These are phyloP conservation scores for Drosophila grimshawi DNA, from an alignment of 1,140 invertebrate species.

Conservation along the genomic window DNA sequence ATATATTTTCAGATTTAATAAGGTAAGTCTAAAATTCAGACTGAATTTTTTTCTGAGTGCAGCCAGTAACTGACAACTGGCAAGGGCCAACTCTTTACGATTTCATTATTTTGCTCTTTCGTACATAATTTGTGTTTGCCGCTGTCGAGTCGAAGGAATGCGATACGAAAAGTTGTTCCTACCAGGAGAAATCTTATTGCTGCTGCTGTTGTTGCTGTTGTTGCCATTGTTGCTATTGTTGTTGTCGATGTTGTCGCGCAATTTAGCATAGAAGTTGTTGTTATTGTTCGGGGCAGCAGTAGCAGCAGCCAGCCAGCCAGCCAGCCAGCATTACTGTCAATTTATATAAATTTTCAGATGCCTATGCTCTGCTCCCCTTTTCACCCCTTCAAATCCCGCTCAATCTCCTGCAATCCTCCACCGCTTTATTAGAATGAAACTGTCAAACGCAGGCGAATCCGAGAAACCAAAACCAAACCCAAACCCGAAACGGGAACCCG, in stretches of 20 bases:
- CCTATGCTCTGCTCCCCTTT: not conserved
- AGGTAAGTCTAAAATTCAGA: too few species aligned
- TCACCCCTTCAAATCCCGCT: not conserved
- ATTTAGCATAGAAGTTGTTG: constrained; percentile 63
- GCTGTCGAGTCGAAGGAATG: constrained; percentile 57
- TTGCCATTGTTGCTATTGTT: constrained; percentile 1
- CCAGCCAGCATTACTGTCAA: constrained; percentile 76
- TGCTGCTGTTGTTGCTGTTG: constrained; percentile 2
- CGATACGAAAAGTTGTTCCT: constrained; percentile 53
- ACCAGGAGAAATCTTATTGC: not conserved
- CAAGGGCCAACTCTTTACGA: constrained; percentile 73
- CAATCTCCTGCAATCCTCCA: not conserved
- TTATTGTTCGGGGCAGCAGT: constrained; percentile 41
- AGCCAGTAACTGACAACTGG: too few species aligned
- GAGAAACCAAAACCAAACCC: constrained; percentile 6
- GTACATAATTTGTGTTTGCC: constrained; percentile 69
- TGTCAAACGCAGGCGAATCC: constrained; percentile 51
- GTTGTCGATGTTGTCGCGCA: constrained; percentile 50
- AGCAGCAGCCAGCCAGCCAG: constrained; percentile 19
- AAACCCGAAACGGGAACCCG: not conserved
- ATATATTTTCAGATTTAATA: too few species aligned
- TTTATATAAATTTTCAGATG: constrained; percentile 77
- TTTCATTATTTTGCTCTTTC: constrained; percentile 78
- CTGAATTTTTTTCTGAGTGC: too few species aligned
- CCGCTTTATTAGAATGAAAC: constrained; percentile 43